Evolutionary conservation across 2,113 vertebrate genomes (phyloP).

Genomic region (Anolis sagrei): DNA sequence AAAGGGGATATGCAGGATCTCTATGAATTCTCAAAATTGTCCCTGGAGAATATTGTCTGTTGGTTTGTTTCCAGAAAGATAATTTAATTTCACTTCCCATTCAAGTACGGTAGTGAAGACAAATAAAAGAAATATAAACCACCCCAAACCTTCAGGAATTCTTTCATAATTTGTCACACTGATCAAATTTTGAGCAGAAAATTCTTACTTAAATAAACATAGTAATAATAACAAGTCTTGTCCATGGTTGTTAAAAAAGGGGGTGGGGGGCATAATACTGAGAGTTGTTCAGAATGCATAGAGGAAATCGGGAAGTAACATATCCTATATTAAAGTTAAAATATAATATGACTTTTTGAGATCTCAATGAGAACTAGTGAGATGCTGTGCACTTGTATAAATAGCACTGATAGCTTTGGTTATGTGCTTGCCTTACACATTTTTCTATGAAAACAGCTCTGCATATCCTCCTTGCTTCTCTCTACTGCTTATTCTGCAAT

Average conservation of each 20-base stretch:
- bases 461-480: slow-evolving; percentile 19
- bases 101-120: slow-evolving; percentile 25
- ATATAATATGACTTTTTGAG: slow-evolving; percentile 47
- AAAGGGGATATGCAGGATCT: not conserved
- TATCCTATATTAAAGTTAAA: not conserved
- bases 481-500: slow-evolving; percentile 64
- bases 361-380: slow-evolving; percentile 33
- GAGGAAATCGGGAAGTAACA: slow-evolving; percentile 15
- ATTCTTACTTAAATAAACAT: slow-evolving; percentile 61
- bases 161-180: slow-evolving; percentile 58
- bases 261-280: rapidly evolving
- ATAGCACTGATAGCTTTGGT: slow-evolving; percentile 26
- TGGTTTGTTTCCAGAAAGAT: slow-evolving; percentile 20
- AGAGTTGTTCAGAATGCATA: slow-evolving; percentile 40
- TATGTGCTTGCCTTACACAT: slow-evolving; percentile 47
- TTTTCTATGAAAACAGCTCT: slow-evolving; percentile 44
- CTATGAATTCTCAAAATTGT: not conserved
- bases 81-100: slow-evolving; percentile 28
- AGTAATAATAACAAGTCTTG: slow-evolving; percentile 40
- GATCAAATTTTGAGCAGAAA: slow-evolving; percentile 62
- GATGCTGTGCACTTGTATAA: slow-evolving; percentile 33
- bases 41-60: slow-evolving; percentile 9
- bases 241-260: slow-evolving; percentile 38
- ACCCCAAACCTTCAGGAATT: slow-evolving; percentile 34
- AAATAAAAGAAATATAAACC: slow-evolving; percentile 57